Percentiles rank a stretch among this genome's conserved stretches.
Evolutionary conservation across 2,888 invertebrate species (phyloP).

Genomic region (Eupeodes latifasciatus): DNA sequence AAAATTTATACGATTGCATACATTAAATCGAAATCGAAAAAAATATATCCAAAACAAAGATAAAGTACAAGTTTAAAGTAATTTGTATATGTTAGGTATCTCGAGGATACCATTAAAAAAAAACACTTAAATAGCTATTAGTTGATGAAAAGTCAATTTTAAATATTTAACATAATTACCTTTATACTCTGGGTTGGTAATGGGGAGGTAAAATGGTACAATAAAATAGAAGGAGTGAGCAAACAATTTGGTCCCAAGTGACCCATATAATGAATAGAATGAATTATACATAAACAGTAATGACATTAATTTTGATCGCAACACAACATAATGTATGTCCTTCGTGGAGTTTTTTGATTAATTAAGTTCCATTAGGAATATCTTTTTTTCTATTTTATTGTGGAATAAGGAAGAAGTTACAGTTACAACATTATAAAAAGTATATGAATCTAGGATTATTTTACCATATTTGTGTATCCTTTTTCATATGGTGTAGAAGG

Average conservation of each 20-base stretch:
- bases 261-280: background rate
- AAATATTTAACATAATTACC: background rate
- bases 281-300: constrained; percentile 13
- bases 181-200: background rate
- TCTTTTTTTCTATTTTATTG: too few species aligned
- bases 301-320: constrained; percentile 37
- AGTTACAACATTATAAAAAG: too few species aligned
- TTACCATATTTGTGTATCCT: too few species aligned
- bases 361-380: constrained; percentile 18
- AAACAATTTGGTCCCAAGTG: background rate
- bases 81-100: background rate
- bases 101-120: background rate
- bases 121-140: background rate
- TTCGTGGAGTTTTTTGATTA: constrained; percentile 1
- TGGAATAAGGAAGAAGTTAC: too few species aligned
- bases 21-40: background rate
- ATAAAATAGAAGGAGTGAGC: background rate
- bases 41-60: background rate
- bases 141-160: constrained; percentile 14
- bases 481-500: too few species aligned
- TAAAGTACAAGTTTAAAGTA: background rate
- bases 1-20: background rate
- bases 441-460: too few species aligned
- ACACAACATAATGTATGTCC: background rate
- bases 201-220: background rate